Conservation (phyloP, 2,113 vertebrate genomes). For the Eleginops maclovinus region DNA sequence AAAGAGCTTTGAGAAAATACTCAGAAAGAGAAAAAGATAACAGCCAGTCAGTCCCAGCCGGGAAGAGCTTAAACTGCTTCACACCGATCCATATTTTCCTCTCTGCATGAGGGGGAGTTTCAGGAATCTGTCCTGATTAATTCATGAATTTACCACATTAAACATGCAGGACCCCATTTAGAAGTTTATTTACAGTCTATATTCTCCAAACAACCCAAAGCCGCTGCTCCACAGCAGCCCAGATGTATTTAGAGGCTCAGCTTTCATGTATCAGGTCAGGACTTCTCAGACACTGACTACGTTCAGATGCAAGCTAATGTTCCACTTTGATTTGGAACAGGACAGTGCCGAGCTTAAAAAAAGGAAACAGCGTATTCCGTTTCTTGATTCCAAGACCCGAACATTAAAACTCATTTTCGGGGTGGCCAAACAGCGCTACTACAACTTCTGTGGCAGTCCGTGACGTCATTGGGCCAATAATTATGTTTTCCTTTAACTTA, state of each 20-base stretch:
- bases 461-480: too few relatives aligned
- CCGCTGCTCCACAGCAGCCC: neutral
- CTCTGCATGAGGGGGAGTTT: neutral
- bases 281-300: neutral
- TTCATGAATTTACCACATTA: conserved; percentile 4
- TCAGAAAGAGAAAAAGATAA: conserved; percentile 9
- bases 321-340: too few relatives aligned
- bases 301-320: too few relatives aligned
- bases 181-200: neutral
- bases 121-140: neutral
- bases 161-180: neutral
- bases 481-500: too few relatives aligned
- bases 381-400: too few relatives aligned
- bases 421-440: too few relatives aligned
- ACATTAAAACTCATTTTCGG: too few relatives aligned
- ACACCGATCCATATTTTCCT: neutral
- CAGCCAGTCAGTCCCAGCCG: neutral
- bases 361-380: too few relatives aligned
- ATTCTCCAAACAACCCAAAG: neutral
- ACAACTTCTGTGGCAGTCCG: too few relatives aligned
- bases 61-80: conserved; percentile 10
- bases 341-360: too few relatives aligned
- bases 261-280: neutral
- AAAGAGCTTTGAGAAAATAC: conserved; percentile 19
- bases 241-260: neutral